A percentile compares a stretch with the other conserved stretches of the same genome.
Conservation (phyloP, 2,888 invertebrate genomes). For the Metellina segmentata region DNA sequence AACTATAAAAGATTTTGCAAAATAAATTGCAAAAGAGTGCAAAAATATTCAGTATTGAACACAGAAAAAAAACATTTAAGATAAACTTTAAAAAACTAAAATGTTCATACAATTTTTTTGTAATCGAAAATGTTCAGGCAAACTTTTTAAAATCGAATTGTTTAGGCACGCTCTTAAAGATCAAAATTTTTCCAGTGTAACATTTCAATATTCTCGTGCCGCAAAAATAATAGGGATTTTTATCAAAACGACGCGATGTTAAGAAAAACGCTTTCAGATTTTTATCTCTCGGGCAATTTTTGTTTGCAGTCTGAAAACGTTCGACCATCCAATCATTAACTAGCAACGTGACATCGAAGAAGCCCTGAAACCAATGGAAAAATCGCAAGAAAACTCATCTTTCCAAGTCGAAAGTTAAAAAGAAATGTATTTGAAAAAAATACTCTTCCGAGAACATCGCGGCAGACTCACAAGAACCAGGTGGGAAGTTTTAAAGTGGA, state of each 20-base stretch:
- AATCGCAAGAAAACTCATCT: background rate
- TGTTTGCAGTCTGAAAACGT: background rate
- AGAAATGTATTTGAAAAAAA: background rate
- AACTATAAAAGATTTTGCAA: background rate
- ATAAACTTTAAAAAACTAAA: too few relatives aligned
- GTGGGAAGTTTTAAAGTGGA: slow-evolving; percentile 31
- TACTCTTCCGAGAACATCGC: background rate
- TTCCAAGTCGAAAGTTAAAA: background rate
- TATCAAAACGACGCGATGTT: too few relatives aligned
- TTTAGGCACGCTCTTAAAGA: too few relatives aligned
- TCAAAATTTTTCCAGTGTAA: too few relatives aligned
- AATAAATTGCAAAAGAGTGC: background rate
- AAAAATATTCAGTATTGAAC: too few relatives aligned
- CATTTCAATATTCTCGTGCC: too few relatives aligned
- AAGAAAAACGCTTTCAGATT: too few relatives aligned
- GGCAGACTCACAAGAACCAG: slow-evolving; percentile 44
- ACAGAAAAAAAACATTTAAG: too few relatives aligned
- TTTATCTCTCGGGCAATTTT: background rate
- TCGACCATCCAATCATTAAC: background rate
- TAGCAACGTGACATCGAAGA: background rate
- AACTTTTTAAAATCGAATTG: too few relatives aligned
- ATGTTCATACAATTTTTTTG: too few relatives aligned
- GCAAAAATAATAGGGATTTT: too few relatives aligned
- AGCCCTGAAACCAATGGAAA: background rate
- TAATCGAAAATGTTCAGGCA: too few relatives aligned